A percentile compares a stretch with the other conserved stretches of the same genome.
Evolutionary conservation across 2,797 vertebrate genomes (phyloP).

Genomic region (Novumbra hubbsi): DNA sequence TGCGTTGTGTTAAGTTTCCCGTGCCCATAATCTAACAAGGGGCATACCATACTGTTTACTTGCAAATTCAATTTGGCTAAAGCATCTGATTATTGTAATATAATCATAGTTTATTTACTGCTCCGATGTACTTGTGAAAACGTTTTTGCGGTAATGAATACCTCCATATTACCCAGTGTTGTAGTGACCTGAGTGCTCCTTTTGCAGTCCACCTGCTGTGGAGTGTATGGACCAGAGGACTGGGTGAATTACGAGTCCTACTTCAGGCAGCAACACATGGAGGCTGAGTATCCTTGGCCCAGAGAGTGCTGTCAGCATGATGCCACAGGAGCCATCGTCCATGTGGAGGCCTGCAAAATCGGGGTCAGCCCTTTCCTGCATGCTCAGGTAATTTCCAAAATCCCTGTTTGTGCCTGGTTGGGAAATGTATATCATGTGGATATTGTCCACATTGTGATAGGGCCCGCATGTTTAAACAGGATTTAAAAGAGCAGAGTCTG

Average conservation of each 20-base stretch:
- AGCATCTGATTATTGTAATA: too few species aligned
- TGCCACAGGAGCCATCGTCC: slow-evolving; percentile 39
- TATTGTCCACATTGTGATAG: too few species aligned
- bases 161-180: not conserved
- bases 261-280: slow-evolving; percentile 54
- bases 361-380: slow-evolving; percentile 70
- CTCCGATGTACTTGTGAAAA: not conserved
- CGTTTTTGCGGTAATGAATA: not conserved
- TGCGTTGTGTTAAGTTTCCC: too few species aligned
- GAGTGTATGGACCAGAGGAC: slow-evolving; percentile 70
- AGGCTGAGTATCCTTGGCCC: slow-evolving; percentile 77
- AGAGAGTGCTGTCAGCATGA: slow-evolving; percentile 69
- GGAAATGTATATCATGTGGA: too few species aligned
- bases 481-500: too few species aligned
- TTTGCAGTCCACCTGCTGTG: slow-evolving; percentile 73
- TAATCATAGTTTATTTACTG: too few species aligned
- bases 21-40: too few species aligned
- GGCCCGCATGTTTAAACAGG: too few species aligned
- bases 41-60: too few species aligned
- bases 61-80: too few species aligned
- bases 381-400: slow-evolving; percentile 53
- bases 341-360: slow-evolving; percentile 71
- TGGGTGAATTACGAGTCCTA: slow-evolving; percentile 72
- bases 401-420: too few species aligned
- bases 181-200: not conserved